Conservation (phyloP, 2,797 vertebrate species). For the Pipistrellus kuhlii region DNA sequence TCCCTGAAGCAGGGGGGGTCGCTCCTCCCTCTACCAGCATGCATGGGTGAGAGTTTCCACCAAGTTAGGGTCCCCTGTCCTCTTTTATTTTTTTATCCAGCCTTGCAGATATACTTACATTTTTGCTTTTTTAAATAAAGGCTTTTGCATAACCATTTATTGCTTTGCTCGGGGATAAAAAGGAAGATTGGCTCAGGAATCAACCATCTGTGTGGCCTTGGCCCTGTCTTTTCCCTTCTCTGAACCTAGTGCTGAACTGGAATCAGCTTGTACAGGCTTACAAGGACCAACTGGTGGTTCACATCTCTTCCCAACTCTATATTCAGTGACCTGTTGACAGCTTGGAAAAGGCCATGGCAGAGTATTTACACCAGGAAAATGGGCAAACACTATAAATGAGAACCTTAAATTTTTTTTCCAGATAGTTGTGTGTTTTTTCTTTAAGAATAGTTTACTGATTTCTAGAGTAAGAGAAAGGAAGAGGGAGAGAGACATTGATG, state of each 20-base stretch:
- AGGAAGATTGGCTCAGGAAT: neutral
- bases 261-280: neutral
- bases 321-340: neutral
- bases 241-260: neutral
- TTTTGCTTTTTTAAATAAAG: neutral
- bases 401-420: neutral
- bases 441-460: neutral
- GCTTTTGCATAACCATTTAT: neutral
- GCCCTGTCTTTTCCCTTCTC: neutral
- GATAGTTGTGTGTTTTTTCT: neutral
- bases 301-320: neutral
- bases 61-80: neutral
- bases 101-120: neutral
- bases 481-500: neutral
- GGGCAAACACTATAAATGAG: neutral
- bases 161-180: neutral
- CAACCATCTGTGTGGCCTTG: neutral
- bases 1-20: rapidly evolving
- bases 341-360: neutral
- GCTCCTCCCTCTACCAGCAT: too few relatives aligned
- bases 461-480: neutral
- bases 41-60: neutral
- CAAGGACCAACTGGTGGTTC: neutral
- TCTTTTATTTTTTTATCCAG: neutral
- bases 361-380: neutral